Base-by-base conservation (phyloP, 2,113 vertebrate genomes). In the Apus apus region DNA sequence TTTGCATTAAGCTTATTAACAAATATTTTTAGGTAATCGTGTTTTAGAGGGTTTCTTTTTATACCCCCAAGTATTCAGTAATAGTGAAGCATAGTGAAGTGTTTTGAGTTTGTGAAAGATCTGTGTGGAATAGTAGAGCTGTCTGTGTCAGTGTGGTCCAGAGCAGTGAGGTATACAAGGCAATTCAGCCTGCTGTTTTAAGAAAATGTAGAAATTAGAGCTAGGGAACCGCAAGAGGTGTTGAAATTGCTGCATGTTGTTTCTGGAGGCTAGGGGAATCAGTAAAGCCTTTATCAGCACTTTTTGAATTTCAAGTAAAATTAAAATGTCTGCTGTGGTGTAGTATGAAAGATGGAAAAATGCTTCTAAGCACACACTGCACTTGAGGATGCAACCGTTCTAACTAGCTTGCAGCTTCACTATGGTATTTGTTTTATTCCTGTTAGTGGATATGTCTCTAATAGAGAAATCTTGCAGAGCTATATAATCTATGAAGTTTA, bases 1-100 rank as follows among this genome's bases (percentile, higher is more conserved):
- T 96, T 96, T 96, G 87, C 97, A 93, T 94, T 98, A 98, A 96
- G 94, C 96, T 96, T 97, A 96, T 97, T 97, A 98, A 97, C 92
- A 96, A 97, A 92, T 87, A 97, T 96, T 97, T 98, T 96, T 98
- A 97, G 97, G 90, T 97, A 97, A 96, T 60, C 45, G 13, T 93
- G 93, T 80, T 89, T 96, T 94, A 95, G 87, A 92, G 68, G 96
- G 86, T 91, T 96, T 62, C 61, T 79, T 97, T 96, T 95, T 94
- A 94, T 95, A 96, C 51, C 91, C 96, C 89, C 22, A 86, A 66
- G 36, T 96, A 97, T 86, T 96, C 92, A 82, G 78, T 97, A 90
- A 76, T 92, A 97, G 90, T 88, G 86, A 94, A 97, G 78, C 87
- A 77, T 92, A 94, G 91, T 97, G 87, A 89, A 61, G 29, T 94